phyloP scores from a whole-genome alignment of 2,888 invertebrate genomes.

The Macrosiphum euphorbiae region DNA sequence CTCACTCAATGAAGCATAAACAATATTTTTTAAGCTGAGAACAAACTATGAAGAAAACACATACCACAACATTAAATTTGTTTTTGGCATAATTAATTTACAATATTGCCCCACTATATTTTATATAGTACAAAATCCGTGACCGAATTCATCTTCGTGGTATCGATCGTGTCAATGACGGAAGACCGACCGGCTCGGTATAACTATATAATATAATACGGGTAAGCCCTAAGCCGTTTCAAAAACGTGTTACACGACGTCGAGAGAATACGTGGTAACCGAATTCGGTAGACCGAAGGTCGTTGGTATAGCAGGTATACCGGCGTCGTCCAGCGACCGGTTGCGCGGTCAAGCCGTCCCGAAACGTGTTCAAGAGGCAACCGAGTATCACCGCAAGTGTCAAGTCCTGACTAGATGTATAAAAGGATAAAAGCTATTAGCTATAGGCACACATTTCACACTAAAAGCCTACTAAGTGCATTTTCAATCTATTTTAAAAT shows the following conservation, averaged over 20 bases:
- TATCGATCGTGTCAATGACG: neutral
- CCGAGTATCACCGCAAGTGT: neutral
- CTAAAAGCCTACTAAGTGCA: neutral
- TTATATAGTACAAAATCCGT: neutral
- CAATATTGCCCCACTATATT: neutral
- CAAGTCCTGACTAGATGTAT: neutral
- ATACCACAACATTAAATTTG: neutral
- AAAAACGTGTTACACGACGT: neutral
- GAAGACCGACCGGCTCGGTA: neutral
- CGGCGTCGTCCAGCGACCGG: neutral
- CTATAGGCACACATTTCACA: conserved; percentile 1
- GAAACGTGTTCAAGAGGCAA: neutral
- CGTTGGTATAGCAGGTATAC: neutral
- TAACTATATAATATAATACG: neutral
- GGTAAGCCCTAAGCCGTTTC: neutral
- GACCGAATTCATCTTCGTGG: neutral
- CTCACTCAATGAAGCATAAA: neutral
- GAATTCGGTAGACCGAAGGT: neutral
- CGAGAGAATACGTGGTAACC: neutral
- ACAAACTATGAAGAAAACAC: neutral
- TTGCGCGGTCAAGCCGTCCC: neutral
- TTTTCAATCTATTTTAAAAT: neutral
- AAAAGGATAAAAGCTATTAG: conserved; percentile 2
- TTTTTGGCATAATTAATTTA: conserved; percentile 4
- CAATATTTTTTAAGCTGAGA: neutral